phyloP scores from a whole-genome alignment of 2,888 invertebrate genomes.

The Hermaeophaga mercurialis region DNA sequence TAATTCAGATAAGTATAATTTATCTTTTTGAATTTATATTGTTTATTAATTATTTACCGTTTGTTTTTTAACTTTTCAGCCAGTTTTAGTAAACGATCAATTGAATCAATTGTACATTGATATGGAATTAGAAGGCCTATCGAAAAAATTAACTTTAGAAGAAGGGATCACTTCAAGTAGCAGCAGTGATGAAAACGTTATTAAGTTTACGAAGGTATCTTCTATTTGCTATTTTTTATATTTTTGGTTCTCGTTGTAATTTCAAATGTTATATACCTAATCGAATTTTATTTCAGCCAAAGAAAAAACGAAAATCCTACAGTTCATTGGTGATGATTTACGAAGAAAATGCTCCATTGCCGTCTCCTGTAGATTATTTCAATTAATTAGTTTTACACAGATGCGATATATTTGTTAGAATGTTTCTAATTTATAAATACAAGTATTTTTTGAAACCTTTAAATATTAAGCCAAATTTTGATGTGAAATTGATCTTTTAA shows the following conservation, averaged over 20 bases:
- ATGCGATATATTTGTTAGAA: not conserved
- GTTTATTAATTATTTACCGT: no score
- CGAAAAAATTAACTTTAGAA: conserved; percentile 65
- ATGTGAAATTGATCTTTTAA: no score
- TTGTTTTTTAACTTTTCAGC: conserved; percentile 59
- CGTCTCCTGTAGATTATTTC: conserved; percentile 54
- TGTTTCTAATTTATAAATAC: not conserved
- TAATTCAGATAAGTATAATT: no score
- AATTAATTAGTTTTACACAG: conserved; percentile 4
- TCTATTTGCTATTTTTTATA: conserved; percentile 8
- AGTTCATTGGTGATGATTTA: conserved; percentile 69
- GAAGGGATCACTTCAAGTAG: conserved; percentile 65
- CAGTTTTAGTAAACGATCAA: conserved; percentile 73
- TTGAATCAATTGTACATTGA: conserved; percentile 72
- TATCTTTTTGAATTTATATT: no score
- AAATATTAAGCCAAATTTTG: no score
- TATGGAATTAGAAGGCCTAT: conserved; percentile 67
- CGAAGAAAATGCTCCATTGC: conserved; percentile 74
- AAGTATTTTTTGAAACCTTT: conserved; percentile 9
- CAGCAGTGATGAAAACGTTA: conserved; percentile 52
- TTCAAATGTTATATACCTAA: no score
- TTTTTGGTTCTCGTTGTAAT: no score
- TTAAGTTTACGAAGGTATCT: conserved; percentile 47
- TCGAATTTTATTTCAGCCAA: conserved; percentile 51
- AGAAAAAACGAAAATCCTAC: conserved; percentile 59